phyloP scores from a whole-genome alignment of 2,113 vertebrate species.

The Nettapus auritus region DNA sequence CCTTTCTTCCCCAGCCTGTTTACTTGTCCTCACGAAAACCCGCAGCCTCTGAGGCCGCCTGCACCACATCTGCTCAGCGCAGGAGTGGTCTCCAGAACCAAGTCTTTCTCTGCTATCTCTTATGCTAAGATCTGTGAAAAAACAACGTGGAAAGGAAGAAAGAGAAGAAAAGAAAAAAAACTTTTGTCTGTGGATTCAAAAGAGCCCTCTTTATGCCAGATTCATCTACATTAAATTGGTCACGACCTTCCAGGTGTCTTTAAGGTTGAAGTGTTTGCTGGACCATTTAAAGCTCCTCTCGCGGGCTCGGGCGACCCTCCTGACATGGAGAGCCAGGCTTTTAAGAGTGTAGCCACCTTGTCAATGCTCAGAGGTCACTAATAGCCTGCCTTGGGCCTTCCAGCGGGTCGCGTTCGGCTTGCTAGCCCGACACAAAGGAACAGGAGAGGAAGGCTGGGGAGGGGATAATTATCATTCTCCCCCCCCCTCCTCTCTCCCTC shows the following conservation, averaged over 20 bases:
- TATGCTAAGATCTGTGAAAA: neutral
- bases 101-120: neutral
- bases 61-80: slow-evolving; percentile 17
- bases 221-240: slow-evolving; percentile 84
- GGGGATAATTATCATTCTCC: slow-evolving; percentile 89
- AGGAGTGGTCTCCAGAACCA: slow-evolving; percentile 26
- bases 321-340: slow-evolving; percentile 86
- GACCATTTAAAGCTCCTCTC: slow-evolving; percentile 82
- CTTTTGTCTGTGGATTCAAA: slow-evolving; percentile 72
- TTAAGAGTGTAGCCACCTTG: slow-evolving; percentile 84
- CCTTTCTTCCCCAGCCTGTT: neutral
- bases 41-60: neutral
- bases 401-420: slow-evolving; percentile 79
- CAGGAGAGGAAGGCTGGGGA: slow-evolving; percentile 72
- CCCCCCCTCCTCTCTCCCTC: slow-evolving; percentile 25
- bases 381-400: slow-evolving; percentile 90
- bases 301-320: slow-evolving; percentile 77
- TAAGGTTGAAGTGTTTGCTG: slow-evolving; percentile 88
- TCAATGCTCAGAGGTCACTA: slow-evolving; percentile 90
- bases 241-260: slow-evolving; percentile 91
- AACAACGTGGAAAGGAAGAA: neutral
- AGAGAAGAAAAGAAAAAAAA: neutral
- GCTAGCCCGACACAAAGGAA: slow-evolving; percentile 84
- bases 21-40: neutral
- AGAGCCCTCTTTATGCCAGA: slow-evolving; percentile 69